Percentiles rank a stretch among this genome's conserved stretches.
Conservation (phyloP, 2,797 vertebrate genomes). For the Sebastes taczanowskii region DNA sequence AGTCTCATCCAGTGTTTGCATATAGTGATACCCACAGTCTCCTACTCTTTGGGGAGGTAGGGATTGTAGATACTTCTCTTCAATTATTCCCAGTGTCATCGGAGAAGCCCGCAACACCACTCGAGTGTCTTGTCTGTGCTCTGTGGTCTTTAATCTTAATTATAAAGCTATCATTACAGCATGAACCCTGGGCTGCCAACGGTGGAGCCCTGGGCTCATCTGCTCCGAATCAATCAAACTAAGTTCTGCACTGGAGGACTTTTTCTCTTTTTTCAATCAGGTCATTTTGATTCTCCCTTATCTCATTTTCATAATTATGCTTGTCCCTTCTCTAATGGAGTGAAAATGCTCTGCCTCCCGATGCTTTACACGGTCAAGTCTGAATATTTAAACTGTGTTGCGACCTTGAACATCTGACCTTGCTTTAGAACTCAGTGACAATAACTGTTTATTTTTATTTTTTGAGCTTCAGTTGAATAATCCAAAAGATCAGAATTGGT, state of each 20-base stretch:
- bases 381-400: conserved; percentile 55
- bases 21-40: conserved; percentile 50
- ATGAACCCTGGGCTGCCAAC: conserved; percentile 81
- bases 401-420: conserved; percentile 64
- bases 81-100: conserved; percentile 82
- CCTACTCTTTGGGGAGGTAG: conserved; percentile 55
- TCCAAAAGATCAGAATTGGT: conserved; percentile 31
- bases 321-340: conserved; percentile 75
- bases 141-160: conserved; percentile 88
- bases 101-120: conserved; percentile 76
- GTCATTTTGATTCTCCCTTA: conserved; percentile 78
- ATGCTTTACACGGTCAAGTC: conserved; percentile 57
- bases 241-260: conserved; percentile 77
- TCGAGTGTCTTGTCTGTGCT: conserved; percentile 79
- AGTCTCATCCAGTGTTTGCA: conserved; percentile 59
- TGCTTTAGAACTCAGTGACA: conserved; percentile 41
- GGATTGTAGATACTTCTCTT: conserved; percentile 74
- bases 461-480: conserved; percentile 12
- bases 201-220: conserved; percentile 80
- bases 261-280: conserved; percentile 71
- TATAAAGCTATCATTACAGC: conserved; percentile 87
- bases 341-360: conserved; percentile 63
- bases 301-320: conserved; percentile 82
- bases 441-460: conserved; percentile 21
- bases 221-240: conserved; percentile 84